Base-by-base conservation (phyloP, 2,888 invertebrate genomes). In the Pyrgus malvae region DNA sequence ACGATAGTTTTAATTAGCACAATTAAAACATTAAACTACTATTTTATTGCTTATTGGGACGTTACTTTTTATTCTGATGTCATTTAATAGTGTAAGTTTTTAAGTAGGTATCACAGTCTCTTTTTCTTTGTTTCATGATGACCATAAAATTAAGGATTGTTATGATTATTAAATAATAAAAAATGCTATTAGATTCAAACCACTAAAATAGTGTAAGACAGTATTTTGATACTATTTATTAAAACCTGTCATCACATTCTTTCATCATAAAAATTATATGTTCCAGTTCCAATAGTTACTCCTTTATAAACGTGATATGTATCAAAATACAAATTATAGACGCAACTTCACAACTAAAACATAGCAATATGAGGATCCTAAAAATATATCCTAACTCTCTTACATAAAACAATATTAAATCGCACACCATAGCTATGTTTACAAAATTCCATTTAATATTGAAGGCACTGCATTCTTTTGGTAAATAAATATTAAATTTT, bases 401-500 rank as follows among this genome's bases (percentile, higher is more conserved):
- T 53, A 44, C 41, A 49, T 53, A 64, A 65, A 68, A 45, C 14
- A 45, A 53, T 38, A 53, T 51, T 44, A 11, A 44, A 38, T 51
- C 51, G 51, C 51, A 53, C 51, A 45, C 51, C 44, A 53, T 64
- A 67, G 62, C 57, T 67, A 66, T 67, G 70, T 70, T 66, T 60
- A 70, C 58, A 64, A 72, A 72, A 72, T 71, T 70, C 71, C 72
- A 74, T 74, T 73, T 73, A 71, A 71, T 72, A 72, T 45, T 68
- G 74, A 87, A 87, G 87, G 87, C 87, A 87, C 87, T 86, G 85
- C 78, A 76, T 78, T 80, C 62, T 61, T 62, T 72, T 69, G 67
- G 67, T 67, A 67, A 70, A 70, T 67, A 60, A 66, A 69, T 66
- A 44, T 44, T 42, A 49, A 59, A 58, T 29, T 42, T 38, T 37